phyloP scores from a whole-genome alignment of 1,140 invertebrate species.

The Papilio helenus region DNA sequence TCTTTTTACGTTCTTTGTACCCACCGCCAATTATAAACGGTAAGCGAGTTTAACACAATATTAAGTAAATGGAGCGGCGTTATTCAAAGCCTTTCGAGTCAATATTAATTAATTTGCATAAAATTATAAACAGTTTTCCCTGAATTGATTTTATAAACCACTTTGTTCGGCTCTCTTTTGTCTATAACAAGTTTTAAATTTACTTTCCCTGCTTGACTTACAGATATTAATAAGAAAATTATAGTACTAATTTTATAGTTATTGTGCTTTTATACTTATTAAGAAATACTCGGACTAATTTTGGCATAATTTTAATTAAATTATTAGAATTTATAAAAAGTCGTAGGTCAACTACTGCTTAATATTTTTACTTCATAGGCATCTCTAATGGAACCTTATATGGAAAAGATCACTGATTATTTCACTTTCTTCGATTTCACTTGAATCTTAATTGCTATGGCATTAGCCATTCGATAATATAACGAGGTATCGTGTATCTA shows the following conservation, averaged over 20 bases:
- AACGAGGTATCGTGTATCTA: background rate
- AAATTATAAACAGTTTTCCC: constrained; percentile 35
- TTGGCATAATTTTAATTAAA: background rate
- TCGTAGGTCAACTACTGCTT: no score
- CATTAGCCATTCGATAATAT: background rate
- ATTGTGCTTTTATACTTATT: background rate
- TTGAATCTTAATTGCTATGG: background rate
- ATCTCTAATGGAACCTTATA: constrained; percentile 60
- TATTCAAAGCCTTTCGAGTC: constrained; percentile 30
- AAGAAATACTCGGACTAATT: background rate
- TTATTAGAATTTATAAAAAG: background rate
- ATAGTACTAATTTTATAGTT: background rate
- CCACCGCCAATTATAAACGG: constrained; percentile 47
- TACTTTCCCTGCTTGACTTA: background rate
- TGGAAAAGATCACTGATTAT: background rate
- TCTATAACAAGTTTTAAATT: background rate
- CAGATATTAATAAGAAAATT: background rate
- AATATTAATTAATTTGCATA: constrained; percentile 33
- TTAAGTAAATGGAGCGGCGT: constrained; percentile 29
- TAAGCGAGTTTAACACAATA: constrained; percentile 38
- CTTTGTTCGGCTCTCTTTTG: constrained; percentile 8
- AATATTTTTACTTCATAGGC: no score
- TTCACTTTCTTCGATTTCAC: background rate
- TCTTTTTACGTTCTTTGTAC: constrained; percentile 59
- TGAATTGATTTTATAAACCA: constrained; percentile 24